Conservation (phyloP, 2,888 invertebrate species). For the Pardosa pseudoannulata region DNA sequence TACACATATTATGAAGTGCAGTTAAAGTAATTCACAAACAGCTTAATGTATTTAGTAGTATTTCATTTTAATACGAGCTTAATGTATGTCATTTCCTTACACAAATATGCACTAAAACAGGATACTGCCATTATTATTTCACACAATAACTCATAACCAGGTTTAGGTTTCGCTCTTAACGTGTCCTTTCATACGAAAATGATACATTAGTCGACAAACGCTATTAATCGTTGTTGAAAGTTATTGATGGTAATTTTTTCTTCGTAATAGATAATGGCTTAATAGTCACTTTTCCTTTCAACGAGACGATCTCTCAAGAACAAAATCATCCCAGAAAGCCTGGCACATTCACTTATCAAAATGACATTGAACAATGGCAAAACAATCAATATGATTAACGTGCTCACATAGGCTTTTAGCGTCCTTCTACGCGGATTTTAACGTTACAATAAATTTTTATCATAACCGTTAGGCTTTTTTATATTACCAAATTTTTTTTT, state of each 20-base stretch:
- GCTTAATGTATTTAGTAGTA: too few species aligned
- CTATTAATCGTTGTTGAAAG: neutral
- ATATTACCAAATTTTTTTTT: too few species aligned
- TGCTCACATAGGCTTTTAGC: neutral
- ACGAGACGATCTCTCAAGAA: neutral
- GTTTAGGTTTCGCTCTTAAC: neutral
- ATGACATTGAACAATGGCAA: neutral
- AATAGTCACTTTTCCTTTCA: neutral
- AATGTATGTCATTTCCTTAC: too few species aligned
- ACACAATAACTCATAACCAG: neutral
- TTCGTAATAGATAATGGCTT: neutral
- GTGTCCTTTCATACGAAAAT: neutral
- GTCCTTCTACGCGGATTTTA: too few species aligned
- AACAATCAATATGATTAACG: conserved; percentile 4
- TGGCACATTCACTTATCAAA: neutral
- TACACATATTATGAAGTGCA: too few species aligned
- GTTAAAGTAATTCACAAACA: too few species aligned
- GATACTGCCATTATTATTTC: neutral
- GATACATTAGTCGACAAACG: neutral
- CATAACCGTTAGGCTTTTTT: too few species aligned
- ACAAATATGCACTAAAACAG: too few species aligned
- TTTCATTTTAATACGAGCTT: too few species aligned
- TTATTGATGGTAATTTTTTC: neutral
- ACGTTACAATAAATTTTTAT: too few species aligned
- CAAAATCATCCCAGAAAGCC: neutral